Percentiles rank a stretch among this genome's conserved stretches.
phyloP scores from a whole-genome alignment of 1,140 invertebrate species.

The Frieseomelitta varia region DNA sequence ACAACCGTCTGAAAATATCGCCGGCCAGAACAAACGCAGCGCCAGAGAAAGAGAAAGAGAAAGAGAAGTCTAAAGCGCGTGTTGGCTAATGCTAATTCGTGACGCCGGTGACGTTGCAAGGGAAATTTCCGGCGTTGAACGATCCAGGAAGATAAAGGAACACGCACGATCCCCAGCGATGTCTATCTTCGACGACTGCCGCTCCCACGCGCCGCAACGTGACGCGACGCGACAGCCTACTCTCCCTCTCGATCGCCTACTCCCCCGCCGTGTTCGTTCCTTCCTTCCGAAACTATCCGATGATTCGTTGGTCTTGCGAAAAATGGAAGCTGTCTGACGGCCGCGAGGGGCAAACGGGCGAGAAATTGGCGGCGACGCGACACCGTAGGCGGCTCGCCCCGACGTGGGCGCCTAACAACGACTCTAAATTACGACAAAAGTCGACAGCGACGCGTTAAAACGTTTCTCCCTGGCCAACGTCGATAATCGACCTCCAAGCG shows the following conservation, averaged over 20 bases:
- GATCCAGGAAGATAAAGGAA: neutral
- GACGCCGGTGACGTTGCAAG: neutral
- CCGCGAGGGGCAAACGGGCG: neutral
- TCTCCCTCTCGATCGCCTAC: neutral
- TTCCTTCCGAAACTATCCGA: conserved; percentile 31
- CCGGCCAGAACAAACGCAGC: too few relatives aligned
- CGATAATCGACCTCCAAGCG: neutral
- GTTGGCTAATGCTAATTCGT: neutral
- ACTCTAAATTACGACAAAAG: neutral
- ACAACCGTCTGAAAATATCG: too few relatives aligned
- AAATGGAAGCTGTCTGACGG: neutral
- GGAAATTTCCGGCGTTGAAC: neutral
- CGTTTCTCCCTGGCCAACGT: too few relatives aligned
- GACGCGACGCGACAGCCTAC: neutral
- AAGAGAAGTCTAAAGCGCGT: neutral
- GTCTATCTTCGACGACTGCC: neutral
- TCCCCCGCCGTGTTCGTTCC: too few relatives aligned
- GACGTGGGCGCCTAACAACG: neutral
- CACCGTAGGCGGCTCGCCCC: neutral
- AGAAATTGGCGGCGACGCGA: neutral
- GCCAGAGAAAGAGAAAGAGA: too few relatives aligned
- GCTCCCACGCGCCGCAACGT: neutral
- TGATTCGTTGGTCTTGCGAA: conserved; percentile 25
- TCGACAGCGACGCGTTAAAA: neutral
- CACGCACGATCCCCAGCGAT: neutral